Evolutionary conservation across 2,113 vertebrate species (phyloP).

Genomic region (Chauna torquata): DNA sequence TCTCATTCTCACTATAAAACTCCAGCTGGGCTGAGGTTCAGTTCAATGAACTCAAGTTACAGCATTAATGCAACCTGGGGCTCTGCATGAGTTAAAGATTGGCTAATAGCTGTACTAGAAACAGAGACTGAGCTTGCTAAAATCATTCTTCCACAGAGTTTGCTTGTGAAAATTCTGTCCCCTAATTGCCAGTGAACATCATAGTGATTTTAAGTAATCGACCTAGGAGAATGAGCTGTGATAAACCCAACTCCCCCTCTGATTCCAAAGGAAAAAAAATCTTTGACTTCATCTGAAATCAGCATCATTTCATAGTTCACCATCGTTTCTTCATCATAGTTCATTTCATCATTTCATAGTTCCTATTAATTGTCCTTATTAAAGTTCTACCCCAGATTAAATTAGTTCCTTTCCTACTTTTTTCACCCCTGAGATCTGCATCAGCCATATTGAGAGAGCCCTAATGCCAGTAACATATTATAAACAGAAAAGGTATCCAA

Average conservation of each 20-base stretch:
- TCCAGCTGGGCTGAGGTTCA: background rate
- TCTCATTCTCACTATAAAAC: background rate
- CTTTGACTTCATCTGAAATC: background rate
- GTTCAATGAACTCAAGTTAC: background rate
- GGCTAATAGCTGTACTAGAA: background rate
- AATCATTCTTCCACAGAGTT: background rate
- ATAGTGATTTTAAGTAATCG: background rate
- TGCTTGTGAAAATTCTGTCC: background rate
- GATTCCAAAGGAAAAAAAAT: background rate
- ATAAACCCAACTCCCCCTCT: background rate
- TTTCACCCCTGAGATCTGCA: background rate
- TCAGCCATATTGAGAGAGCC: background rate
- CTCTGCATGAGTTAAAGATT: background rate
- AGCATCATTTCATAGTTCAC: background rate
- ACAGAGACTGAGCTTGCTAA: background rate
- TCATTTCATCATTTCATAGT: background rate
- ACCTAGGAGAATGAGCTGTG: background rate
- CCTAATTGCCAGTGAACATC: background rate
- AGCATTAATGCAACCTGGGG: background rate
- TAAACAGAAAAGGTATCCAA: too few relatives aligned
- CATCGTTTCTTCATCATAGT: background rate
- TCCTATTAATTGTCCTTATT: background rate
- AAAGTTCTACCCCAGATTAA: background rate
- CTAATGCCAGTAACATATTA: background rate
- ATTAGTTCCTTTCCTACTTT: background rate